Conservation (phyloP, 2,113 vertebrate genomes). For the Cyprinodon tularosa region DNA sequence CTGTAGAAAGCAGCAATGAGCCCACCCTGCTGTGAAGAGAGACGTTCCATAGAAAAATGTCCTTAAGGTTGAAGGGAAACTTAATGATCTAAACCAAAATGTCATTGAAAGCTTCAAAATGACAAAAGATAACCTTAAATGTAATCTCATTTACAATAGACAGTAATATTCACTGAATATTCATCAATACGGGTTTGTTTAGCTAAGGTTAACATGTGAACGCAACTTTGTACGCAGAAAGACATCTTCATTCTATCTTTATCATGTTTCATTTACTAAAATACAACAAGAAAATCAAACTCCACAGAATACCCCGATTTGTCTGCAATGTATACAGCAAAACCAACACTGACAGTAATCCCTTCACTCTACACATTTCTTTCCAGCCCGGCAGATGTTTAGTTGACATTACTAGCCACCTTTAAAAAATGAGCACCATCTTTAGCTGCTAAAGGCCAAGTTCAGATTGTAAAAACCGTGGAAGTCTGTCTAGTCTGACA, state of each 20-base stretch:
- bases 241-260: no score
- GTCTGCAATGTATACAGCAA: not conserved
- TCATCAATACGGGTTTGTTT: constrained; percentile 5
- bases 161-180: not conserved
- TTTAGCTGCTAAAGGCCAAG: constrained; percentile 41
- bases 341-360: not conserved
- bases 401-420: constrained; percentile 50
- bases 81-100: not conserved
- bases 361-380: not conserved
- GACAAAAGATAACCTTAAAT: not conserved
- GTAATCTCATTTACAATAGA: not conserved
- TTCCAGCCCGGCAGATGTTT: constrained; percentile 25
- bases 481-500: constrained; percentile 31
- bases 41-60: not conserved
- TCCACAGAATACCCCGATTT: not conserved
- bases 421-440: constrained; percentile 33
- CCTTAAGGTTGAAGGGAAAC: not conserved
- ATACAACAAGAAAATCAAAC: not conserved
- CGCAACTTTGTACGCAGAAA: not conserved
- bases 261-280: not conserved
- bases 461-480: constrained; percentile 42
- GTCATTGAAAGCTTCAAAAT: not conserved
- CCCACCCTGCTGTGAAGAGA: not conserved
- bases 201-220: constrained; percentile 16
- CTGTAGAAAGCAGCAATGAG: not conserved